These are phyloP conservation scores for Onychostruthus taczanowskii DNA, from an alignment of 2,113 vertebrate genomes.

Conservation along the genomic window DNA sequence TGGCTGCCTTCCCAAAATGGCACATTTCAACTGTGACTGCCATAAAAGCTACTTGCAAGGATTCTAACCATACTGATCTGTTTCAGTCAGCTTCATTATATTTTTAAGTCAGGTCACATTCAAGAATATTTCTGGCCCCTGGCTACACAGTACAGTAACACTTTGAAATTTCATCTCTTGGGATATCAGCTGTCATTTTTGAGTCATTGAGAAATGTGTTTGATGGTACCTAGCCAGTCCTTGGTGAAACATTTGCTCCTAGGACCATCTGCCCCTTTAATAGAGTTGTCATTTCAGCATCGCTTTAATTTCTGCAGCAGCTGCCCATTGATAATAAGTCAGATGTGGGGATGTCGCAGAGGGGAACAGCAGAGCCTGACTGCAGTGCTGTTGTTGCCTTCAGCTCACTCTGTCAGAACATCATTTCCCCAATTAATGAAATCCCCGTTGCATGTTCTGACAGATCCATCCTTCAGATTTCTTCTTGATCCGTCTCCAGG, in stretches of 20 bases:
- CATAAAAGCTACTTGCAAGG: constrained; percentile 1
- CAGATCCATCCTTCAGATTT: neutral
- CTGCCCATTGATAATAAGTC: neutral
- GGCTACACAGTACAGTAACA: neutral
- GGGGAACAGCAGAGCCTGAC: neutral
- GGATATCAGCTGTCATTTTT: constrained; percentile 22
- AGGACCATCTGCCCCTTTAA: constrained; percentile 47
- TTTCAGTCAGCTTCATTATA: neutral
- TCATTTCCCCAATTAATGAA: neutral
- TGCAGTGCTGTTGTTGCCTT: neutral
- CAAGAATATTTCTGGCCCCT: neutral
- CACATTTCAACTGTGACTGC: neutral
- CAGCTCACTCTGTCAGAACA: neutral
- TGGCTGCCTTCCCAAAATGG: constrained; percentile 39
- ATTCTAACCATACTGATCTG: neutral
- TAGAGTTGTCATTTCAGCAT: constrained; percentile 32
- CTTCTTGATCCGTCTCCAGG: neutral
- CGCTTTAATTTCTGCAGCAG: neutral
- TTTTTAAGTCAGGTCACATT: constrained; percentile 2
- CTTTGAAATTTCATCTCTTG: neutral
- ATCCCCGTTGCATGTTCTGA: accelerated
- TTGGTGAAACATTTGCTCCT: constrained; percentile 33
- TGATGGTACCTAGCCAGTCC: neutral
- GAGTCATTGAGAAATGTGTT: constrained; percentile 1
- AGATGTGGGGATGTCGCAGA: neutral